Base-by-base conservation (phyloP, 2,888 invertebrate genomes). In the Aphodius sticticus region DNA sequence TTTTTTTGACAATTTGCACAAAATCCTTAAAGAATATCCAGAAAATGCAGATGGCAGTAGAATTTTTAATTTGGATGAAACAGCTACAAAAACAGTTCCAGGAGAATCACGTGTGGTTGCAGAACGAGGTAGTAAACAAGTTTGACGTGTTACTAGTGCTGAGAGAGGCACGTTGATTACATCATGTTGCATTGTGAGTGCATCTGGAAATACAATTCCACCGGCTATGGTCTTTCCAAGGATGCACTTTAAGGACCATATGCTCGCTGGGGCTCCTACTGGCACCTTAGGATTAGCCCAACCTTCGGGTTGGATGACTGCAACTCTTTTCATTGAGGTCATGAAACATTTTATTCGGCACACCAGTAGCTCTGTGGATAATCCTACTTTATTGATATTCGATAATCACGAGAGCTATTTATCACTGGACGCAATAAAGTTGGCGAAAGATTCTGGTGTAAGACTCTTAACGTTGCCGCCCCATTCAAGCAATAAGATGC, bases 361-460 rank as follows among this genome's bases (percentile, higher is more conserved):
- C 26, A 26, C 26, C 26, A 26, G 26, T 26, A 26, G 26, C 3
- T 26, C 26, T 26, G 26, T 26, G 78, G 85, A 85, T 77, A 85
- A 87, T 79, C 86, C 85, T 36, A 83, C 82, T 6, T 80, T 87
- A 6, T 79, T 87, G 12, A 83, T 88, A 76, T 79, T 87, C 81
- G 88, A 89, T 80, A 88, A 89, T 80, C 86, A 88, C 78, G 87
- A 87, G 77, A 86, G 86, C 37, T 87, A 87, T 81, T 77, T 86
- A 36, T 81, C 79, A 69, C 81, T 82, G 78, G 82, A 81, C 81
- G 84, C 78, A 53, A 81, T 81, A 81, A 86, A 85, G 26, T 26
- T 26, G 26, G 26, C 26, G 26, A 26, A 26, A 26, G 26, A 26
- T 26, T 26, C 26, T 26, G 26, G 26, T 26, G 26, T 26, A 26